phyloP scores from a whole-genome alignment of 2,888 invertebrate species.

The Cephus nigrinus region DNA sequence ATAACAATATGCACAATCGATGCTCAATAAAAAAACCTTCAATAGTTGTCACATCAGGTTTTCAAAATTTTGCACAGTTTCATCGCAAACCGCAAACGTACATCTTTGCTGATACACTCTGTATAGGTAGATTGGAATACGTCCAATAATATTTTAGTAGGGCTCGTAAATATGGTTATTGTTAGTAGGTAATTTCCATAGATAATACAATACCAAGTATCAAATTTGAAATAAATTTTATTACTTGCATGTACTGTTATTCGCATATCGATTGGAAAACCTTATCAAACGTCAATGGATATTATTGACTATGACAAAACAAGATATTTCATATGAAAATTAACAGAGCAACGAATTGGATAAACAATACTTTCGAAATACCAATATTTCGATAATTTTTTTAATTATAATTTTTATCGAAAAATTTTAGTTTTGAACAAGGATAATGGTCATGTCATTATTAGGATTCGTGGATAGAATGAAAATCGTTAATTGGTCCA shows the following conservation, averaged over 20 bases:
- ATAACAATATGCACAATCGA: too few relatives aligned
- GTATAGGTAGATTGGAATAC: background rate
- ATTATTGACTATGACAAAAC: background rate
- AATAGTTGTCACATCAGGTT: too few relatives aligned
- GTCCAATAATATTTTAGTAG: background rate
- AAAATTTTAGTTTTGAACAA: background rate
- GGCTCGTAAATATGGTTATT: background rate
- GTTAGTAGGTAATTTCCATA: background rate
- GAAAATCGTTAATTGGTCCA: background rate
- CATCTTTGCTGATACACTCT: too few relatives aligned
- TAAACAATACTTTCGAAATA: too few relatives aligned
- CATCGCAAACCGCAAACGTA: too few relatives aligned
- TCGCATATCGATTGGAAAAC: background rate
- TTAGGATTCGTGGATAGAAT: background rate
- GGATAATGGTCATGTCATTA: background rate
- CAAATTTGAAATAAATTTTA: background rate
- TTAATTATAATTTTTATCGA: background rate
- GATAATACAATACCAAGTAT: background rate
- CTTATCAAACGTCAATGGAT: background rate
- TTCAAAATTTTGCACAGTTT: too few relatives aligned
- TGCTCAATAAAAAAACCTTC: too few relatives aligned
- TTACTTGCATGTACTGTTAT: background rate
- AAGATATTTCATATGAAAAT: background rate
- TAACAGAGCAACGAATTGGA: background rate
- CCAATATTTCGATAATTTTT: background rate